Percentiles rank a stretch among this genome's conserved stretches.
phyloP scores from a whole-genome alignment of 1,140 invertebrate species.

The Temnothorax longispinosus region DNA sequence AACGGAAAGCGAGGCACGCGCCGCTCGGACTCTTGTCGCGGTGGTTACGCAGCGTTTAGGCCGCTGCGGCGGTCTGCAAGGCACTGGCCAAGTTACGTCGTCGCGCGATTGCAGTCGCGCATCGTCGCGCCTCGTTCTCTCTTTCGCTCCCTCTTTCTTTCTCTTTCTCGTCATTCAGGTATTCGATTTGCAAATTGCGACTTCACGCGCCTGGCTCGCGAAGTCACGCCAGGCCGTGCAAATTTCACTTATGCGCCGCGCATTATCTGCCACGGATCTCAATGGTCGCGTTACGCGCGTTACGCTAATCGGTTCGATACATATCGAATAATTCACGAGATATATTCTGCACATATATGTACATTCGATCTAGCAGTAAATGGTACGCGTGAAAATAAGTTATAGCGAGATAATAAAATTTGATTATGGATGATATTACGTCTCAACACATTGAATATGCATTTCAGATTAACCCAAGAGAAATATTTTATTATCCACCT shows the following conservation, averaged over 20 bases:
- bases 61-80: slow-evolving; percentile 29
- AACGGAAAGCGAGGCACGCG: not conserved
- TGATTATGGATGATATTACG: no score
- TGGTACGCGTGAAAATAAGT: not conserved
- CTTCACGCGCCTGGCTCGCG: not conserved
- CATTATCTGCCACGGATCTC: not conserved
- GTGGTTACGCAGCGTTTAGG: slow-evolving; percentile 2
- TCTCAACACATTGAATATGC: not conserved
- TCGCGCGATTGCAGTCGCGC: slow-evolving; percentile 43
- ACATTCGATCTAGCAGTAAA: not conserved
- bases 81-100: slow-evolving; percentile 25
- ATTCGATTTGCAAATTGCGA: slow-evolving; percentile 56
- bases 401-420: not conserved
- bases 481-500: not conserved
- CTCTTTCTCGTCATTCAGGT: slow-evolving; percentile 48
- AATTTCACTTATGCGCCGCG: not conserved
- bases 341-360: not conserved
- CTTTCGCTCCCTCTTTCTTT: not conserved
- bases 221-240: slow-evolving; percentile 15
- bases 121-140: slow-evolving; percentile 26
- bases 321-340: not conserved
- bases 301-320: not conserved
- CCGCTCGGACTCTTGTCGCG: slow-evolving; percentile 4
- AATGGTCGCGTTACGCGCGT: not conserved
- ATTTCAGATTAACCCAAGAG: not conserved